These are phyloP conservation scores for Eucidaris tribuloides DNA, from an alignment of 35 echinoderm and acorn worm genomes.

Conservation along the genomic window DNA sequence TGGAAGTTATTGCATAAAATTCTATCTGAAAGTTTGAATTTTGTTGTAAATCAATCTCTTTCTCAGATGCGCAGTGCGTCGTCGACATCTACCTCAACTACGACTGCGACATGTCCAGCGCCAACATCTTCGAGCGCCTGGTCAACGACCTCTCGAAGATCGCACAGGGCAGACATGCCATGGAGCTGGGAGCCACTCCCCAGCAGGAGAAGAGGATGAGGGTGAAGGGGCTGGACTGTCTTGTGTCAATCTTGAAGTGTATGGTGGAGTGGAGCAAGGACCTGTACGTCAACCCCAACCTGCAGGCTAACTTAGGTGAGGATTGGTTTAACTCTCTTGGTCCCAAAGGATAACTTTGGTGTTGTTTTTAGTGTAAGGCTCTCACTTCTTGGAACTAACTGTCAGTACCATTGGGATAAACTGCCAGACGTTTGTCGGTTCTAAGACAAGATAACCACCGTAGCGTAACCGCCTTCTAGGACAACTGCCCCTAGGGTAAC, in stretches of 20 bases:
- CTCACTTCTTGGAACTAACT: no score
- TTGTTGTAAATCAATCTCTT: no score
- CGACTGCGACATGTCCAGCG: slow-evolving; percentile 95
- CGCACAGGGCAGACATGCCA: slow-evolving; percentile 88
- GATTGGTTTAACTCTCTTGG: no score
- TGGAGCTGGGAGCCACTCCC: slow-evolving; percentile 91
- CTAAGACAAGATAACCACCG: no score
- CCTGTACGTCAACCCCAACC: slow-evolving; percentile 92
- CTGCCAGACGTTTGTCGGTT: no score
- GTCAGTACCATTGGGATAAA: no score
- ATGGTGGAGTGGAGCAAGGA: slow-evolving; percentile 99
- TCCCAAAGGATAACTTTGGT: no score
- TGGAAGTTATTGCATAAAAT: no score
- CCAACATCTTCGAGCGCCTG: slow-evolving; percentile 99
- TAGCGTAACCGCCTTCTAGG: no score
- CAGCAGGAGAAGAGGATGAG: slow-evolving; percentile 97
- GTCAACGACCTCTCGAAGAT: slow-evolving; percentile 98
- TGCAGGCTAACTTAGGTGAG: slow-evolving; percentile 95
- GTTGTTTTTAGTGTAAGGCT: no score
- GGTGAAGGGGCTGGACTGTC: slow-evolving; percentile 90
- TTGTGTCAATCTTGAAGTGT: slow-evolving; percentile 96
- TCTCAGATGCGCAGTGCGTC: slow-evolving; percentile 99
- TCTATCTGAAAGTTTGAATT: no score
- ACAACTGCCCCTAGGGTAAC: no score
- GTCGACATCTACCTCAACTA: slow-evolving; percentile 99